Conservation (phyloP, 2,888 invertebrate genomes). For the Melanostoma mellinum region DNA sequence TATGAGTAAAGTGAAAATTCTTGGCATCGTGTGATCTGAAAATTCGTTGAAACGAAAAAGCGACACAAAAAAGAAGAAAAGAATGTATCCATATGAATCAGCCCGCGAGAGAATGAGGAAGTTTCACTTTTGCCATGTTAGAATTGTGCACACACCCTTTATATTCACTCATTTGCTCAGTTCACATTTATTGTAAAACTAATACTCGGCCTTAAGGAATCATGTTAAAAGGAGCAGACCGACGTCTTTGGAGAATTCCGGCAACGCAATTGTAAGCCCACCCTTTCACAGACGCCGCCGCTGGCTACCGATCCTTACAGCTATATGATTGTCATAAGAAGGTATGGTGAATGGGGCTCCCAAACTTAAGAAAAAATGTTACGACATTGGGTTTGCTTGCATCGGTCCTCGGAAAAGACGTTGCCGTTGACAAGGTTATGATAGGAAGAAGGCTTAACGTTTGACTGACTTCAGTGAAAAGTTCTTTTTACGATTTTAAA, state of each 20-base stretch:
- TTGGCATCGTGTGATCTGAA: no score
- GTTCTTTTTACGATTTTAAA: conserved; percentile 26
- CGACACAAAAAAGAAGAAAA: no score
- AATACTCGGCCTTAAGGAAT: not conserved
- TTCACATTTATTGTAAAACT: not conserved
- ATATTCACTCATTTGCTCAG: no score
- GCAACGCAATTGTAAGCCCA: conserved; percentile 12
- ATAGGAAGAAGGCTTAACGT: conserved; percentile 44
- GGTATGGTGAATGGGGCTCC: conserved; percentile 3
- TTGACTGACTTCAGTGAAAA: conserved; percentile 36
- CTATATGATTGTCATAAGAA: conserved; percentile 8
- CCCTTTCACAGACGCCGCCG: not conserved
- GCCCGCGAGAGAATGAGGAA: no score
- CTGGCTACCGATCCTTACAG: conserved; percentile 28
- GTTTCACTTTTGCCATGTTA: no score
- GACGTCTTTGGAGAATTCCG: conserved; percentile 10
- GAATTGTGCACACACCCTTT: no score
- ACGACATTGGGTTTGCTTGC: conserved; percentile 48
- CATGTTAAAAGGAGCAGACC: not conserved
- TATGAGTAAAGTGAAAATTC: no score
- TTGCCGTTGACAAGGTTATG: conserved; percentile 19
- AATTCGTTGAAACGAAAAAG: no score
- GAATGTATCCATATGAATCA: no score
- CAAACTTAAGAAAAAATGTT: conserved; percentile 33
- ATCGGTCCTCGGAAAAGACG: conserved; percentile 5